These are phyloP conservation scores for Amblyjoppa proteus DNA, from an alignment of 2,888 invertebrate species.

Conservation along the genomic window DNA sequence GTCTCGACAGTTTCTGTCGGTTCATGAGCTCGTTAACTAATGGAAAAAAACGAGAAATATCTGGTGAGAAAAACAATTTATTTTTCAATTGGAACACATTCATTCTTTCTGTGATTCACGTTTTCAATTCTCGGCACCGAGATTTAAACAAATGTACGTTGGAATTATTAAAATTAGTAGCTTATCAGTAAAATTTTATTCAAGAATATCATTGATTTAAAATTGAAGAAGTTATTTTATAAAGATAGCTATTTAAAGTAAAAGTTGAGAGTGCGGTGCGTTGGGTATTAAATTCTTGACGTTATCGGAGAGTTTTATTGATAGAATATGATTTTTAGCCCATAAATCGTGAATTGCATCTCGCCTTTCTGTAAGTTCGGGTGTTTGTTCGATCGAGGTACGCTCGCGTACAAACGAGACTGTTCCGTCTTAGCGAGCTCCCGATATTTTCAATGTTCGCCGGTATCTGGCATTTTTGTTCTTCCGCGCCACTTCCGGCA, in stretches of 20 bases:
- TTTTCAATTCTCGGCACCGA: too few species aligned
- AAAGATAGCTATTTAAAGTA: neutral
- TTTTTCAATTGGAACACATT: too few species aligned
- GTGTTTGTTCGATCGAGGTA: neutral
- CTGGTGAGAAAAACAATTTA: too few species aligned
- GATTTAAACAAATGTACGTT: neutral
- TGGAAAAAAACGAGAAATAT: too few species aligned
- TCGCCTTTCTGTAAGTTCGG: neutral
- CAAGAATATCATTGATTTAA: neutral
- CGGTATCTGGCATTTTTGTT: slow-evolving; percentile 12
- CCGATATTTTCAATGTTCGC: slow-evolving; percentile 16
- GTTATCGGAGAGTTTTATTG: too few species aligned
- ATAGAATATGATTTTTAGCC: too few species aligned
- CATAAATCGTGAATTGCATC: neutral
- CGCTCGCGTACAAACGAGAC: neutral
- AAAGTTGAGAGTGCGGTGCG: too few species aligned
- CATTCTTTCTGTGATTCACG: too few species aligned
- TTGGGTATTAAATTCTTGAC: too few species aligned
- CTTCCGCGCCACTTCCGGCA: slow-evolving; percentile 36
- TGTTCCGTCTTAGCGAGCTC: neutral
- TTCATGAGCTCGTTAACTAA: too few species aligned
- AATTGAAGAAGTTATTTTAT: neutral
- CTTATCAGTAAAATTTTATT: neutral
- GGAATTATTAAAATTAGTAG: neutral
- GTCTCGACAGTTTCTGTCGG: too few species aligned